Percentiles rank a stretch among this genome's conserved stretches.
Evolutionary conservation across 2,888 invertebrate genomes (phyloP).

Genomic region (Drosophila limbata): DNA sequence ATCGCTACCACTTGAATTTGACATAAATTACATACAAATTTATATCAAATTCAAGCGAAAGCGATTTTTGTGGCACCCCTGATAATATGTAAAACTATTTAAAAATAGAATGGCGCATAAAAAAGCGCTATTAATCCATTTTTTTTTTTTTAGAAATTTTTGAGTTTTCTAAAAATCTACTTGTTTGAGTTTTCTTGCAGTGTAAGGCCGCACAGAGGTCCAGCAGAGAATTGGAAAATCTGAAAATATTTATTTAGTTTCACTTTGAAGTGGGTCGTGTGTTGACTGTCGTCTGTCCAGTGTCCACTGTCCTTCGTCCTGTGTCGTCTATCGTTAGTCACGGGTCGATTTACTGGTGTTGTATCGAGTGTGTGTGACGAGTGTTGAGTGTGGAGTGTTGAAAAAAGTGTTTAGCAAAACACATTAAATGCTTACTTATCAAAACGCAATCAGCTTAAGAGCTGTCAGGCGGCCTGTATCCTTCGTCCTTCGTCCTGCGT

Average conservation of each 20-base stretch:
- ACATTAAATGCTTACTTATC: slow-evolving; percentile 82
- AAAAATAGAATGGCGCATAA: no score
- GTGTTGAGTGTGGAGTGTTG: slow-evolving; percentile 50
- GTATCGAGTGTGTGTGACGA: slow-evolving; percentile 33
- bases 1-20: no score
- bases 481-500: slow-evolving; percentile 7
- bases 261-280: slow-evolving; percentile 68
- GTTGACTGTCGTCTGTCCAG: slow-evolving; percentile 6
- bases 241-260: slow-evolving; percentile 77
- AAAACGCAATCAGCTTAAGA: slow-evolving; percentile 78
- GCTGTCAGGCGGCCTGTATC: slow-evolving; percentile 32
- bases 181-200: slow-evolving; percentile 4
- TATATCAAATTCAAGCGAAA: no score
- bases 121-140: no score
- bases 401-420: slow-evolving; percentile 73
- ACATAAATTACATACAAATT: no score
- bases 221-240: slow-evolving; percentile 33
- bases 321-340: slow-evolving; percentile 33
- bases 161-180: neutral
- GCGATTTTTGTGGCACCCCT: no score
- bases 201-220: slow-evolving; percentile 4
- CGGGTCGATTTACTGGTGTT: slow-evolving; percentile 24
- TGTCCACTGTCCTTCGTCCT: slow-evolving; percentile 23
- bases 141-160: neutral
- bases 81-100: no score